A percentile compares a stretch with the other conserved stretches of the same genome.
These are phyloP conservation scores for Amazona ochrocephala DNA, from an alignment of 2,797 vertebrate genomes.

Conservation along the genomic window DNA sequence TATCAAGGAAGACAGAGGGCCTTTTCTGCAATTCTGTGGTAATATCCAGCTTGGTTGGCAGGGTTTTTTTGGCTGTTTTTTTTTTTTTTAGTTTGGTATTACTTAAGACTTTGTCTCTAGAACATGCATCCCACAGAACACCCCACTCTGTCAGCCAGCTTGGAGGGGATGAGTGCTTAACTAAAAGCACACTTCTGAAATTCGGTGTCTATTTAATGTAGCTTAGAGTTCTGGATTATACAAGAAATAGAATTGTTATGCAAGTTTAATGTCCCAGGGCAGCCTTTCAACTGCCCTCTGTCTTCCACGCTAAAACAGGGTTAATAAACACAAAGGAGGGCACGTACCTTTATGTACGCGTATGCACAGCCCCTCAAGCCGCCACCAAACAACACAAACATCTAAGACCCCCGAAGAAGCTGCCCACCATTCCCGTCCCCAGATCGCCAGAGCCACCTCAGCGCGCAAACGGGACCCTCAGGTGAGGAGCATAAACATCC, in stretches of 20 bases:
- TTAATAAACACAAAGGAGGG: not conserved
- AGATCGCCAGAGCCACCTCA: not conserved
- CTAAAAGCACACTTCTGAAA: not conserved
- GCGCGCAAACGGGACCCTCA: fast-evolving
- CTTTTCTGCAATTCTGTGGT: not conserved
- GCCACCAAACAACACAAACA: not conserved
- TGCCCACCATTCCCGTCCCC: fast-evolving
- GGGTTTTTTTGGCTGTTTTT: fast-evolving
- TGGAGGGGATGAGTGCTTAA: not conserved
- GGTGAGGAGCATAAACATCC: not conserved
- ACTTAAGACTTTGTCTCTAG: not conserved
- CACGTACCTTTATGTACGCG: fast-evolving
- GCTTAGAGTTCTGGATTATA: not conserved
- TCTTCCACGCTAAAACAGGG: not conserved
- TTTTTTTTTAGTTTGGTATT: not conserved
- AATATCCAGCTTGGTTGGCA: not conserved
- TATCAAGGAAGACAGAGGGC: not conserved
- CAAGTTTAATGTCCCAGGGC: not conserved
- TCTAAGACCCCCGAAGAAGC: fast-evolving
- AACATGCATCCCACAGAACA: not conserved
- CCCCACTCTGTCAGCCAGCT: not conserved
- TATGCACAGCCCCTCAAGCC: not conserved
- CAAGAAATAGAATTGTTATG: fast-evolving
- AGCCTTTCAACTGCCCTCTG: not conserved
- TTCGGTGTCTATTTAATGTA: too few species aligned